phyloP scores from a whole-genome alignment of 2,888 invertebrate species.

The Pterostichus niger region DNA sequence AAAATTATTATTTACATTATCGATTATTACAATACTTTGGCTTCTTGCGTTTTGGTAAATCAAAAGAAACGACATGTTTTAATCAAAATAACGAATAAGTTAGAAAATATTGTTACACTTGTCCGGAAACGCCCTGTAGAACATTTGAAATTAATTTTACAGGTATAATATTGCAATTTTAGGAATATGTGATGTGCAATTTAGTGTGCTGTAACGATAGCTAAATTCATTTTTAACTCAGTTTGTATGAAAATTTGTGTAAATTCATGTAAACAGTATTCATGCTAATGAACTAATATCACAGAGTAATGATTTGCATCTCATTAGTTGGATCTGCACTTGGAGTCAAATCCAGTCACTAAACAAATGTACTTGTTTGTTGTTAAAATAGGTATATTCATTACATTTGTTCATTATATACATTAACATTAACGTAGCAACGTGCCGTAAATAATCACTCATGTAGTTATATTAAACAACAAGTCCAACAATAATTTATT shows the following conservation, averaged over 20 bases:
- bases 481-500: conserved; percentile 27
- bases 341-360: conserved; percentile 23
- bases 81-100: too few relatives aligned
- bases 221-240: conserved; percentile 23
- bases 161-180: not conserved
- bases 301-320: conserved; percentile 49
- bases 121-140: too few relatives aligned
- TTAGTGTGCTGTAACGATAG: not conserved
- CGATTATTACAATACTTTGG: too few relatives aligned
- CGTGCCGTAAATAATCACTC: conserved; percentile 22
- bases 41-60: too few relatives aligned
- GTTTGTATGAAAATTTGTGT: conserved; percentile 52
- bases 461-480: conserved; percentile 24
- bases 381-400: conserved; percentile 3
- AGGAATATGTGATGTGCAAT: conserved; percentile 1
- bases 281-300: conserved; percentile 51
- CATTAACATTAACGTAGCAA: conserved; percentile 32
- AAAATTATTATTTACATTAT: too few relatives aligned
- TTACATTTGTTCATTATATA: conserved; percentile 42
- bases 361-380: conserved; percentile 41
- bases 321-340: conserved; percentile 38
- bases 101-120: too few relatives aligned
- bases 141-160: too few relatives aligned
- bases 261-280: conserved; percentile 48
- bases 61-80: too few relatives aligned